Conservation (phyloP, 2,113 vertebrate species). For the Halcyon malimbica region DNA sequence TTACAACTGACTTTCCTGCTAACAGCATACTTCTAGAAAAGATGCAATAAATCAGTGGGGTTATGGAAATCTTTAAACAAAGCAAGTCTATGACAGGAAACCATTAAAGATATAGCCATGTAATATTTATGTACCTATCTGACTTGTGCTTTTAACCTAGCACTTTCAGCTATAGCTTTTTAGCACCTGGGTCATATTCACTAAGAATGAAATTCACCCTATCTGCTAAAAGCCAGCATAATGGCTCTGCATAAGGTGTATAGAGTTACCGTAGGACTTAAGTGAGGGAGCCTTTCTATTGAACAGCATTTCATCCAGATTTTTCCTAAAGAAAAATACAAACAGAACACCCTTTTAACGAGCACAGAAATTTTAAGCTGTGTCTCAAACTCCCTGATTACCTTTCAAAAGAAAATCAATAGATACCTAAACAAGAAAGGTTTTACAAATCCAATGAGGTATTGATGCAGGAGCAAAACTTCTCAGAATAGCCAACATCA, state of each 20-base stretch:
- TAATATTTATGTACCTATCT: constrained; percentile 33
- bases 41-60: constrained; percentile 76
- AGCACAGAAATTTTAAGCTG: not conserved
- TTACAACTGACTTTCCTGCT: constrained; percentile 77
- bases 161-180: constrained; percentile 24
- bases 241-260: not conserved
- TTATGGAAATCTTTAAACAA: constrained; percentile 77
- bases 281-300: not conserved
- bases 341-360: not conserved
- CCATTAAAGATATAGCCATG: constrained; percentile 1
- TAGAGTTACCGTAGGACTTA: not conserved
- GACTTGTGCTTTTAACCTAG: constrained; percentile 28
- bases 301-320: not conserved
- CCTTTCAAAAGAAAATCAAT: not conserved
- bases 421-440: not conserved
- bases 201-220: not conserved
- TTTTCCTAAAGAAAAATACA: not conserved
- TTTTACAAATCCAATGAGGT: not conserved
- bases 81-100: constrained; percentile 47
- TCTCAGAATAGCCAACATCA: not conserved
- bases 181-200: not conserved
- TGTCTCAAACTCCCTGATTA: not conserved
- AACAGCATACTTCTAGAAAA: constrained; percentile 55
- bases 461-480: not conserved
- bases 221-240: not conserved